Base-by-base conservation (phyloP, 2,888 invertebrate genomes). In the Drosophila neotestacea region DNA sequence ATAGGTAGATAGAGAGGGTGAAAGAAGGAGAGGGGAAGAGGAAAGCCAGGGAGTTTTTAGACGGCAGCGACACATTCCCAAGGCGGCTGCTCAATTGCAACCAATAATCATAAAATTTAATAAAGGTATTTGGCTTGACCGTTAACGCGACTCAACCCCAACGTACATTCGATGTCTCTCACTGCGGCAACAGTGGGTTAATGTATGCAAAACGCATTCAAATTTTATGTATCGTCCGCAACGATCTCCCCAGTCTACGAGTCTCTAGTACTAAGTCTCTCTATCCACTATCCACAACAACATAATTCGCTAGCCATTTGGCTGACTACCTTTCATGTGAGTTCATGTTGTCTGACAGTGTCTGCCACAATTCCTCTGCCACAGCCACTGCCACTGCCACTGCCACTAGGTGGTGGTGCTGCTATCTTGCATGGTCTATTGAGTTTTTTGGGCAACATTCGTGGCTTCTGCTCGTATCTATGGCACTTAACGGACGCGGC, bases 201-300 rank as follows among this genome's bases (percentile, higher is more conserved):
- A 92, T 92, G 92, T 90, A 92, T 92, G 92, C 90, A 91, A 92
- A 92, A 88, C 83, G 86, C 82, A 91, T 91, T 91, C 91, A 91
- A 91, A 91, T 91, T 90, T 90, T 90, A 91, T 91, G 91, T 91
- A 91, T 91, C 91, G 84, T 79, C 76, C 69, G 79, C 83, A 81
- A 79, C 90, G 88, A 92, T 92, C 92, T 92, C 46, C 69, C 28
- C 58, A 47, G 55, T 36, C 64, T 66, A 59, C 28, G 39, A 42
- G 51, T 44, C 56, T 6, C 6, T 28, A 9, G n/a, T 39, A 44
- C 63, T 32, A 48, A 47, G 48, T 44, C 13, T 32, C 41, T 56
- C 58, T 63, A 47, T 44, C 46, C 34, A 48, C 22, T 44, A 44
- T 34, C 44, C 42, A 42, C 67, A 85, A 89, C 88, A 89, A 88